Percentiles rank a stretch among this genome's conserved stretches.
Evolutionary conservation across 2,888 invertebrate genomes (phyloP).

Genomic region (Brenthis ino): DNA sequence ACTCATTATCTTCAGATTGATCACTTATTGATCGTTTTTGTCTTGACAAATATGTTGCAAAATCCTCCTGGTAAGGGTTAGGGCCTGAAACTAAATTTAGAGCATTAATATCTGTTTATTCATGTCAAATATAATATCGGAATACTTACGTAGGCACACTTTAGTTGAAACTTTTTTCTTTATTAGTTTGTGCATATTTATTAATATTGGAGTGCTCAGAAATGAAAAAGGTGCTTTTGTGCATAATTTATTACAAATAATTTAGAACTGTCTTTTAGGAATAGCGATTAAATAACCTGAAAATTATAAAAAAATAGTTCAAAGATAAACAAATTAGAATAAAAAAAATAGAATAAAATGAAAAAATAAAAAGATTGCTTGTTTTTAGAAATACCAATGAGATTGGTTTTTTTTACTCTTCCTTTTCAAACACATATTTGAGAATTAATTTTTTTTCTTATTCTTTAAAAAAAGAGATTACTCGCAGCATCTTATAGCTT

Average conservation of each 20-base stretch:
- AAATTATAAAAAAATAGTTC: background rate
- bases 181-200: too few species aligned
- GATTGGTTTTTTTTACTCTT: too few species aligned
- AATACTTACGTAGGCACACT: background rate
- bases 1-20: slow-evolving; percentile 44
- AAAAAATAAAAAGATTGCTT: background rate
- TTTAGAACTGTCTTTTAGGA: slow-evolving; percentile 45
- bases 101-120: too few species aligned
- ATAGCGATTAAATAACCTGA: slow-evolving; percentile 65
- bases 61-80: slow-evolving; percentile 40
- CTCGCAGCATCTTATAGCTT: too few species aligned
- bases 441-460: too few species aligned
- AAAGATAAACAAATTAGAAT: background rate
- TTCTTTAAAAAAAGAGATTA: too few species aligned
- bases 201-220: slow-evolving; percentile 18
- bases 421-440: too few species aligned
- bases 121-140: background rate
- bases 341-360: slow-evolving; percentile 2
- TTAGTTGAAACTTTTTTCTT: too few species aligned
- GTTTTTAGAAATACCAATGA: too few species aligned
- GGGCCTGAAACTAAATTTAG: slow-evolving; percentile 36
- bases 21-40: slow-evolving; percentile 55
- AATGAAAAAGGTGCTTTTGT: slow-evolving; percentile 50
- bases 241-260: slow-evolving; percentile 57
- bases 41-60: slow-evolving; percentile 43